Conservation (phyloP, 1,140 invertebrate species). For the Drosophila santomea region DNA sequence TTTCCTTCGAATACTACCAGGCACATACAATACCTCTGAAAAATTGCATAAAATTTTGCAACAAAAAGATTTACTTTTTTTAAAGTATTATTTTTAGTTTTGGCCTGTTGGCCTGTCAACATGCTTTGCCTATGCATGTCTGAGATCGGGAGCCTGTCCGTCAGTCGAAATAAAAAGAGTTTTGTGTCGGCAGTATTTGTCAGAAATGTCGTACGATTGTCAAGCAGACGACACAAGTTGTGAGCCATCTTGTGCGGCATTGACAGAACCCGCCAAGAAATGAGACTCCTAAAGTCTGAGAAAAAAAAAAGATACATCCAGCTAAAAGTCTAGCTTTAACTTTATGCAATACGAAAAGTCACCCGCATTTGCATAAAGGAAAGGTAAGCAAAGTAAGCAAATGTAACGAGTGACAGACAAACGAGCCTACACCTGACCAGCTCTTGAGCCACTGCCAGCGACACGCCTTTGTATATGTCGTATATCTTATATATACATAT, state of each 20-base stretch:
- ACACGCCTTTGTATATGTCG: constrained; percentile 10
- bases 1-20: constrained; percentile 23
- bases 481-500: neutral
- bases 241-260: constrained; percentile 59
- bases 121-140: constrained; percentile 65
- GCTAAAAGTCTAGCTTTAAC: constrained; percentile 12
- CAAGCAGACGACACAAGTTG: constrained; percentile 58
- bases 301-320: constrained; percentile 4
- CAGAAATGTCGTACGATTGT: constrained; percentile 79
- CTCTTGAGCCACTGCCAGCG: constrained; percentile 43
- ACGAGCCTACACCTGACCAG: constrained; percentile 76
- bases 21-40: constrained; percentile 45
- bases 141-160: constrained; percentile 50
- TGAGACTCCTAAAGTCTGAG: constrained; percentile 8
- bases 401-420: constrained; percentile 76
- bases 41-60: constrained; percentile 77
- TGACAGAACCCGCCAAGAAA: constrained; percentile 44
- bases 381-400: constrained; percentile 67
- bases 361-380: constrained; percentile 74
- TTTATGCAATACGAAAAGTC: constrained; percentile 44
- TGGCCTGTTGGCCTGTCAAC: constrained; percentile 53
- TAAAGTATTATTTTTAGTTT: constrained; percentile 30
- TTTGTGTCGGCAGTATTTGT: constrained; percentile 76
- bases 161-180: constrained; percentile 44
- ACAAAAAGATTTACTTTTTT: constrained; percentile 38